Evolutionary conservation across 2,797 vertebrate genomes (phyloP), one percentile per base, ranked within the genome.

Genomic region (Gorsachius magnificus): DNA sequence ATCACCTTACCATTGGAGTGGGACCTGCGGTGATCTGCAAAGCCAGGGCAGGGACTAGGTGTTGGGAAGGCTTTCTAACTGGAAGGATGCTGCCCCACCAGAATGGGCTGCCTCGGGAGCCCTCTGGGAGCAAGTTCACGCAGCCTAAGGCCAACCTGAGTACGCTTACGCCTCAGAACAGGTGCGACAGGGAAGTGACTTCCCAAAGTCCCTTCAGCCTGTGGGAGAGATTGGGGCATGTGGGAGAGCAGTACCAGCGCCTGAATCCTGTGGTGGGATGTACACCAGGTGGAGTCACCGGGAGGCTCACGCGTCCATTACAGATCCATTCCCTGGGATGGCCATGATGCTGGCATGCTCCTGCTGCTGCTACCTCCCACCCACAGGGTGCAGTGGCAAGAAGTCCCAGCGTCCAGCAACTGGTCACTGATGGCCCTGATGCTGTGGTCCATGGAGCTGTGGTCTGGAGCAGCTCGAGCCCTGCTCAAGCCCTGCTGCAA

Each of bases 181-280:
- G 64, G 83, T 0, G 0, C 1, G 4, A 26, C 6, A 8, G 29
- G 54, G 72, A 87, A 51, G 20, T 41, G 56, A 78, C 35, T 66
- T 90, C 57, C 29, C 50, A 24, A 86, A 77, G 50, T 50, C 31
- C 11, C 43, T 85, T 76, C 24, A 51, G n/a, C 26, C 31, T 19
- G 21, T 53, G 54, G 31, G 53, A 70, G 36, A 60, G 29, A 51
- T 35, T 2, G 56, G 43, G 36, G 28, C 1, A 1, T 11, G 22
- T 22, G 29, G 29, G 28, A 79, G 26, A 70, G 57, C n/a, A 78
- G n/a, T 6, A 74, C 19, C 33, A 64, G 38, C 3, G 6, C 64
- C 36, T 0, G 2, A 43, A 69, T 31, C 46, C 8, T 38, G 26
- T 0, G 0, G 26, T 1, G 6, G n/a, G 19, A 41, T 36, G 43